Evolutionary conservation across 2,113 vertebrate species (phyloP).

Genomic region (Festucalex cinctus): DNA sequence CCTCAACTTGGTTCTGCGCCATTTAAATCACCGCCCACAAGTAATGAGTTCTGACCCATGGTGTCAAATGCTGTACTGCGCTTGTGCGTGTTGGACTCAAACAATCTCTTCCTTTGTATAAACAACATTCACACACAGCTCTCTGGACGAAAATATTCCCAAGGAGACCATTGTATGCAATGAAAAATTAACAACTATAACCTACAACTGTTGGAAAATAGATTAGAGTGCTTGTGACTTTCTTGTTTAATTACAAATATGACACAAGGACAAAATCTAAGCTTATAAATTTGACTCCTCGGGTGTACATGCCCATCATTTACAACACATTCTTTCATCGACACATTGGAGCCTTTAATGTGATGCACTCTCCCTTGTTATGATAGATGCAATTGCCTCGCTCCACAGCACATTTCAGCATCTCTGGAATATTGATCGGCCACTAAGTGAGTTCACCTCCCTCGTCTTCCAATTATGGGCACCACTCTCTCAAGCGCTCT

Average conservation of each 20-base stretch:
- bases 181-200: constrained; percentile 14
- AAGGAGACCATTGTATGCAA: constrained; percentile 8
- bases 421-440: constrained; percentile 52
- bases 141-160: constrained; percentile 20
- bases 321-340: background rate
- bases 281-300: background rate
- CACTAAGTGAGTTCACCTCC: constrained; percentile 46
- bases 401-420: constrained; percentile 37
- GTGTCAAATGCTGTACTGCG: constrained; percentile 39
- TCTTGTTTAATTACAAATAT: background rate
- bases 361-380: constrained; percentile 3
- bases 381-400: constrained; percentile 31
- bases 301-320: background rate
- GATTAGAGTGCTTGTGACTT: constrained; percentile 7
- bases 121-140: constrained; percentile 20
- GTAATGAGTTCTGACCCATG: constrained; percentile 49
- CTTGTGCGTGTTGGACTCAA: constrained; percentile 32
- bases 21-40: constrained; percentile 30
- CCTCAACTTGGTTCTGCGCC: constrained; percentile 20
- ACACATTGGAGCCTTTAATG: constrained; percentile 24
- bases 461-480: constrained; percentile 53
- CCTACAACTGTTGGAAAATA: background rate
- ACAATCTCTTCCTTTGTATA: constrained; percentile 16
- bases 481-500: constrained; percentile 37
- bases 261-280: background rate